phyloP scores from a whole-genome alignment of 2,113 vertebrate species.

The Calypte anna region DNA sequence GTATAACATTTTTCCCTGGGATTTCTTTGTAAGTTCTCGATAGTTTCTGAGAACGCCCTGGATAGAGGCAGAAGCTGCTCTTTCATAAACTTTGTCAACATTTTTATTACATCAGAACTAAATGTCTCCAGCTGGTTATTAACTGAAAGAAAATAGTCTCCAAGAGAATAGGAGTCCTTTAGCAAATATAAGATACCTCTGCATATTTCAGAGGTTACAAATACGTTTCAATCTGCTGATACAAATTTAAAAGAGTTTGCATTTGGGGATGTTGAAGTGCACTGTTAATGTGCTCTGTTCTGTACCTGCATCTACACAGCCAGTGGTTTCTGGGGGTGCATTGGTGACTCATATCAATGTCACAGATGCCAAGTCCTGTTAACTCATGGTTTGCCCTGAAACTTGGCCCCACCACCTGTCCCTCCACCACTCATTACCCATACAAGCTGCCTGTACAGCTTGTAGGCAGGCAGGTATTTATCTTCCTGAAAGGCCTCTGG shows the following conservation, averaged over 20 bases:
- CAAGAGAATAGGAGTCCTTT: not conserved
- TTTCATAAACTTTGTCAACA: fast-evolving
- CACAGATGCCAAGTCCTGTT: not conserved
- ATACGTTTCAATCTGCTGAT: not conserved
- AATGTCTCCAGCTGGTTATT: not conserved
- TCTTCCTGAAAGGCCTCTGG: not conserved
- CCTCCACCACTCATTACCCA: not conserved
- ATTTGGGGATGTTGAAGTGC: not conserved
- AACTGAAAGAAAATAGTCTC: not conserved
- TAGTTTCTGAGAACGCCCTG: not conserved
- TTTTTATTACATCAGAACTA: conserved; percentile 23
- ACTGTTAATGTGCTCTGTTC: not conserved
- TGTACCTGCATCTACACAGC: not conserved
- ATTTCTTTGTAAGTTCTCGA: not conserved
- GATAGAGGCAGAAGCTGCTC: not conserved
- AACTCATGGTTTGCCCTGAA: not conserved
- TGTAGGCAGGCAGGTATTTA: not conserved
- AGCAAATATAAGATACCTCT: not conserved
- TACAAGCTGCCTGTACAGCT: not conserved
- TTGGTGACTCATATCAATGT: not conserved
- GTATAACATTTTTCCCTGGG: not conserved
- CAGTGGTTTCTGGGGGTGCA: not conserved
- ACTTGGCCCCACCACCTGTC: not conserved
- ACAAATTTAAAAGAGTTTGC: not conserved
- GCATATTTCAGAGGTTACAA: not conserved